Percentiles rank a stretch among this genome's conserved stretches.
Evolutionary conservation across 2,113 vertebrate species (phyloP).

Genomic region (Myocastor coypus): DNA sequence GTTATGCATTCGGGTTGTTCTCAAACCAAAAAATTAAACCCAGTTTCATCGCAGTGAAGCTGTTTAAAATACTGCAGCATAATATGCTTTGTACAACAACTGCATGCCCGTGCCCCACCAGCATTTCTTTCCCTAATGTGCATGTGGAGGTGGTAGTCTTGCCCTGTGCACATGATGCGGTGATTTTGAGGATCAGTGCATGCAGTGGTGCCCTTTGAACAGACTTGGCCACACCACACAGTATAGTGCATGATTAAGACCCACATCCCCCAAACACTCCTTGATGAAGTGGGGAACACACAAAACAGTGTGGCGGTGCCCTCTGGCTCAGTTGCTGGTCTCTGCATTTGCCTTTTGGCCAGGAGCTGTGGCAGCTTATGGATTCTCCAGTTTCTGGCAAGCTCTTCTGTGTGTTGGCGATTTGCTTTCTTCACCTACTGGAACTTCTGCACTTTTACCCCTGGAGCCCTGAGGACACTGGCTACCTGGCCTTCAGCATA

Average conservation of each 20-base stretch:
- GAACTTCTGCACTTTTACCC: not conserved
- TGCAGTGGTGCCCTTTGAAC: not conserved
- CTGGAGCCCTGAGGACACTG: not conserved
- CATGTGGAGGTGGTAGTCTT: not conserved
- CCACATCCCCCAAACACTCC: not conserved
- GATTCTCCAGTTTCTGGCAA: not conserved
- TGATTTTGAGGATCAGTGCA: not conserved
- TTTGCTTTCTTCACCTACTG: slow-evolving; percentile 43
- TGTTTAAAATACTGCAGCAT: not conserved
- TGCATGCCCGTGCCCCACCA: not conserved
- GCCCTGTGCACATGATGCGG: fast-evolving
- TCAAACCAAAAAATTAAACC: not conserved
- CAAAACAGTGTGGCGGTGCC: not conserved
- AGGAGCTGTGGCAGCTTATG: not conserved
- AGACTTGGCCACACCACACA: not conserved
- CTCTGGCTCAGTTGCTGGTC: not conserved
- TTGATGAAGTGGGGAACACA: fast-evolving
- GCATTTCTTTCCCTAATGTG: not conserved
- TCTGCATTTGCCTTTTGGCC: not conserved
- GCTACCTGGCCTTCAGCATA: not conserved
- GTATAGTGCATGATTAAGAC: fast-evolving
- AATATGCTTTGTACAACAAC: not conserved
- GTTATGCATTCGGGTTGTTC: not conserved
- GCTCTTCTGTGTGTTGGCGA: not conserved
- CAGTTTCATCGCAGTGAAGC: not conserved